phyloP scores from a whole-genome alignment of 2,113 vertebrate genomes.

The Puffinus mauretanicus region DNA sequence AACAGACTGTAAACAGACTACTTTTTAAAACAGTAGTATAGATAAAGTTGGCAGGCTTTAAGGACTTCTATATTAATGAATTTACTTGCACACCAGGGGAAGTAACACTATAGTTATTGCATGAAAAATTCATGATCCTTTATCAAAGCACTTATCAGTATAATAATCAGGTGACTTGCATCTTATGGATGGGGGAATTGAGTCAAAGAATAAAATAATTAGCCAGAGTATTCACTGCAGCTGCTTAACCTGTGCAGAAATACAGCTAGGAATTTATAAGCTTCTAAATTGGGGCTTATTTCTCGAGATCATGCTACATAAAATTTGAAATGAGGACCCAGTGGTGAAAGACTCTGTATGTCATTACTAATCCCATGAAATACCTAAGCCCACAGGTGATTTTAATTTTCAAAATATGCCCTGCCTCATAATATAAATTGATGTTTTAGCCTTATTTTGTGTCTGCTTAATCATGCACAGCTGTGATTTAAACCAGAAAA shows the following conservation, averaged over 20 bases:
- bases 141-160: background rate
- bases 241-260: background rate
- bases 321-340: background rate
- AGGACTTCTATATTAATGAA: background rate
- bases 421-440: background rate
- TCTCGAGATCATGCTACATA: background rate
- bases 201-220: background rate
- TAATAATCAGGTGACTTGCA: background rate
- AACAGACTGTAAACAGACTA: background rate
- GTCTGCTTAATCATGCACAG: background rate
- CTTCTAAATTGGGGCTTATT: background rate
- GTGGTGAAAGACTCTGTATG: conserved; percentile 53
- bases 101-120: background rate
- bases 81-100: background rate
- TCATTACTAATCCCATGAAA: conserved; percentile 41
- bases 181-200: background rate
- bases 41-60: background rate
- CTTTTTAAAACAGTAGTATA: background rate
- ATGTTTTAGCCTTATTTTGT: background rate
- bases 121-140: background rate
- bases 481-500: background rate
- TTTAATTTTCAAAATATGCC: background rate
- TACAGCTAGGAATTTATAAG: background rate
- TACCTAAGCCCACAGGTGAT: background rate
- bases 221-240: background rate